These are phyloP conservation scores for Temnothorax curvispinosus DNA, from an alignment of 1,140 invertebrate species.

Conservation along the genomic window DNA sequence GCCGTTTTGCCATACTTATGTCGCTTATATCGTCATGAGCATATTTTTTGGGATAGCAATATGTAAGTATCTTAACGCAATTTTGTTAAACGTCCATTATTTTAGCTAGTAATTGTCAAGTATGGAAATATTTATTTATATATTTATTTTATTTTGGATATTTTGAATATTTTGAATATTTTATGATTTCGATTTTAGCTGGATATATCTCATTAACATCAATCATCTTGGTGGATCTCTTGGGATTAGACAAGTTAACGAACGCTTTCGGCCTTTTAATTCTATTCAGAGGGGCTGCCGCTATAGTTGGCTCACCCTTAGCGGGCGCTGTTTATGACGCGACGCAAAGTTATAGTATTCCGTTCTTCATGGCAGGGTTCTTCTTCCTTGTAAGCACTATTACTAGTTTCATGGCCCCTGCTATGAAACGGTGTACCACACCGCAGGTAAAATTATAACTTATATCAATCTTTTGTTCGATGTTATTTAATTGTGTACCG, in stretches of 20 bases:
- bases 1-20: conserved; percentile 93
- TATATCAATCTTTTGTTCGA: background rate
- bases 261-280: conserved; percentile 98
- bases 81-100: background rate
- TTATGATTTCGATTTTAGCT: conserved; percentile 88
- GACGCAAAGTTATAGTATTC: conserved; percentile 93
- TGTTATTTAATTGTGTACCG: background rate
- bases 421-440: conserved; percentile 88
- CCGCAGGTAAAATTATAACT: conserved; percentile 77
- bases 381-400: conserved; percentile 94
- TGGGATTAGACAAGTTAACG: conserved; percentile 97
- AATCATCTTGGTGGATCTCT: conserved; percentile 97
- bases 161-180: background rate
- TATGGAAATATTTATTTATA: background rate
- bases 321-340: conserved; percentile 95
- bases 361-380: conserved; percentile 96
- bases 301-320: conserved; percentile 93
- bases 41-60: conserved; percentile 98
- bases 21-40: conserved; percentile 92
- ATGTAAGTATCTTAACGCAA: conserved; percentile 90
- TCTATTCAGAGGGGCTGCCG: conserved; percentile 96
- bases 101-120: background rate
- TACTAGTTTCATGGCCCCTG: conserved; percentile 94
- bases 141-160: background rate
- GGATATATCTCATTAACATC: conserved; percentile 99